Percentiles rank a stretch among this genome's conserved stretches.
phyloP scores from a whole-genome alignment of 2,888 invertebrate genomes.

The Cerceris rybyensis region DNA sequence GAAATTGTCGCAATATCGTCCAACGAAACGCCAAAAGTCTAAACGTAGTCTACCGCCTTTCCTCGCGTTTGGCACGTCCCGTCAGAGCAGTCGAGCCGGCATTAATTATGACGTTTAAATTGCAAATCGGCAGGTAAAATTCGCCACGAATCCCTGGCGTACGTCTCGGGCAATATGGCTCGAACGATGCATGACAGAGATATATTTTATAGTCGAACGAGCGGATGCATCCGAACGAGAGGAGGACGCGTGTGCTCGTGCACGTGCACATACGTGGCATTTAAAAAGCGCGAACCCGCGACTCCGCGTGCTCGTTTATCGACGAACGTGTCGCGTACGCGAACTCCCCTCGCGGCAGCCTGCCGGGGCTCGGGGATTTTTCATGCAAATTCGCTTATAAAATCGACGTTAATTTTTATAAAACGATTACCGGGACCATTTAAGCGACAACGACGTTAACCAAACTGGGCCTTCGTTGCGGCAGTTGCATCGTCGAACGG shows the following conservation, averaged over 20 bases:
- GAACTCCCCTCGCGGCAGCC: constrained; percentile 26
- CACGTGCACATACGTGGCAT: constrained; percentile 7
- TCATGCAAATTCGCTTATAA: constrained; percentile 71
- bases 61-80: constrained; percentile 16
- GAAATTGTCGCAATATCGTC: too few species aligned
- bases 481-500: constrained; percentile 53
- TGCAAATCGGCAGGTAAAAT: constrained; percentile 73
- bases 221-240: constrained; percentile 7
- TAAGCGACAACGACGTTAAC: constrained; percentile 68
- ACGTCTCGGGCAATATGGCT: constrained; percentile 2
- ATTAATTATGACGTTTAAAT: constrained; percentile 74
- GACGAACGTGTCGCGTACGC: constrained; percentile 29
- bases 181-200: constrained; percentile 42
- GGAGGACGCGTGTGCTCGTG: constrained; percentile 14
- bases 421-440: constrained; percentile 68
- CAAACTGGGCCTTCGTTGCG: constrained; percentile 49
- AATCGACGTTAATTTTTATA: constrained; percentile 74
- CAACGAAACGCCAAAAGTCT: too few species aligned
- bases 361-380: constrained; percentile 54
- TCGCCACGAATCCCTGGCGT: constrained; percentile 69
- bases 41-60: background rate
- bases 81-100: constrained; percentile 53
- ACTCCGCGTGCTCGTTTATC: constrained; percentile 20
- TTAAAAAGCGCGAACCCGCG: background rate
- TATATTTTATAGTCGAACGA: constrained; percentile 50